phyloP scores from a whole-genome alignment of 2,888 invertebrate genomes.

The Cyclophora albipunctata region DNA sequence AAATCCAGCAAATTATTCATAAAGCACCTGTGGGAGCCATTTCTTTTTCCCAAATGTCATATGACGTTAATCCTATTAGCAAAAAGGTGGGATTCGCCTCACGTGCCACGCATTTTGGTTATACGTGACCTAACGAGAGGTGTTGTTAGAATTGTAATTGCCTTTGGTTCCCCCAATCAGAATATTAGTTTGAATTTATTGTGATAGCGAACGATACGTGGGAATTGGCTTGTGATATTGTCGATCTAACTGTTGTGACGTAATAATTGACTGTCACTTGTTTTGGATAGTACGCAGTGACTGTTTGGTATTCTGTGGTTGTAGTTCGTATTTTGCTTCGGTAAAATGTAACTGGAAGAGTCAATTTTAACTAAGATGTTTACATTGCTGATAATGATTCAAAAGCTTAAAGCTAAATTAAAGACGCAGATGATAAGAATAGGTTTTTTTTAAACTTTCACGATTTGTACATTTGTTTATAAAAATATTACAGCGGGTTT shows the following conservation, averaged over 20 bases:
- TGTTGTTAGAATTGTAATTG: conserved; percentile 39
- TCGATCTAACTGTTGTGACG: not conserved
- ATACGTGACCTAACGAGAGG: conserved; percentile 37
- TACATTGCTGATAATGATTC: no score
- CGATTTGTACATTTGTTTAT: no score
- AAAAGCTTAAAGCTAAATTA: no score
- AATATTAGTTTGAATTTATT: not conserved
- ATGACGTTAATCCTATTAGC: conserved; percentile 44
- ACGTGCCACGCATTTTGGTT: conserved; percentile 42
- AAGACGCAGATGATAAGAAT: no score
- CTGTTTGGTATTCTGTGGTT: no score
- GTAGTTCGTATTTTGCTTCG: no score
- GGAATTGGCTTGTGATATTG: not conserved
- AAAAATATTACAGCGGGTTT: no score
- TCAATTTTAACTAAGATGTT: no score
- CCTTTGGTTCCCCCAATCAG: conserved; percentile 21
- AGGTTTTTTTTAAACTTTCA: no score
- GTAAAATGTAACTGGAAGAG: no score
- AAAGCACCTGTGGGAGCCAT: conserved; percentile 17
- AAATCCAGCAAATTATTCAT: conserved; percentile 15
- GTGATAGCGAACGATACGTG: not conserved
- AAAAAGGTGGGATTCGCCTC: conserved; percentile 31
- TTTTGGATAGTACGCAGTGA: no score
- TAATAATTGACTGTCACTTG: not conserved
- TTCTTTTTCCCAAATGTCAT: conserved; percentile 23